A percentile compares a stretch with the other conserved stretches of the same genome.
Evolutionary conservation across 1,140 invertebrate genomes (phyloP).

Genomic region (Bradysia coprophila): DNA sequence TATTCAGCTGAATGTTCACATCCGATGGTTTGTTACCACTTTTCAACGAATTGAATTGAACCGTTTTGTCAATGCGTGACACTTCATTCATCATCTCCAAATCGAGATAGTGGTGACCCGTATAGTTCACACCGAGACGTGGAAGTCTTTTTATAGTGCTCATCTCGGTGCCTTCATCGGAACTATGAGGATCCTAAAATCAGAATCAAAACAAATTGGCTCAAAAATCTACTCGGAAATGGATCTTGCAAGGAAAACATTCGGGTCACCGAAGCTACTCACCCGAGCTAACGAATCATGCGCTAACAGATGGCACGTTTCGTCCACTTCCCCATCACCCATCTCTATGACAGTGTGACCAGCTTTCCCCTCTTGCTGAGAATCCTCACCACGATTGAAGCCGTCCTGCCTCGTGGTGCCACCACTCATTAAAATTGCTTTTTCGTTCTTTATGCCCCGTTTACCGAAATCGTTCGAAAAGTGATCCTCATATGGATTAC

Average conservation of each 20-base stretch:
- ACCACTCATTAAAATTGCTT: background rate
- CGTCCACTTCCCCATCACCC: background rate
- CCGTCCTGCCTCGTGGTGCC: background rate
- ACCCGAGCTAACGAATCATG: conserved; percentile 2
- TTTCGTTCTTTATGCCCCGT: background rate
- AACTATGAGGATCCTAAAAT: background rate
- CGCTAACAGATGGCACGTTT: conserved; percentile 1
- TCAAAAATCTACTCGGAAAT: background rate
- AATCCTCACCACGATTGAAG: background rate
- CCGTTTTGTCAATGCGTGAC: background rate
- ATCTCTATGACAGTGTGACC: conserved; percentile 2
- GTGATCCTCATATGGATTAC: background rate
- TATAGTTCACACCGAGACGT: background rate
- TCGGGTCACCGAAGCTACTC: background rate
- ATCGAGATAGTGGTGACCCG: background rate
- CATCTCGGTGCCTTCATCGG: conserved; percentile 2
- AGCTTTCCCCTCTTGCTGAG: background rate
- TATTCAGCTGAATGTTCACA: background rate
- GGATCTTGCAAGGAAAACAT: background rate
- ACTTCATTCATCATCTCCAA: background rate
- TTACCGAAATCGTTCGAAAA: background rate
- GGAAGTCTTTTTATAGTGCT: background rate
- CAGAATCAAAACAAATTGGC: too few relatives aligned
- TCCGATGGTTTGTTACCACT: background rate
- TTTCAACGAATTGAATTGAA: background rate